These are phyloP conservation scores for Palythoa grandis DNA, from an alignment of 92 coral and sea anemone species.

Conservation along the genomic window DNA sequence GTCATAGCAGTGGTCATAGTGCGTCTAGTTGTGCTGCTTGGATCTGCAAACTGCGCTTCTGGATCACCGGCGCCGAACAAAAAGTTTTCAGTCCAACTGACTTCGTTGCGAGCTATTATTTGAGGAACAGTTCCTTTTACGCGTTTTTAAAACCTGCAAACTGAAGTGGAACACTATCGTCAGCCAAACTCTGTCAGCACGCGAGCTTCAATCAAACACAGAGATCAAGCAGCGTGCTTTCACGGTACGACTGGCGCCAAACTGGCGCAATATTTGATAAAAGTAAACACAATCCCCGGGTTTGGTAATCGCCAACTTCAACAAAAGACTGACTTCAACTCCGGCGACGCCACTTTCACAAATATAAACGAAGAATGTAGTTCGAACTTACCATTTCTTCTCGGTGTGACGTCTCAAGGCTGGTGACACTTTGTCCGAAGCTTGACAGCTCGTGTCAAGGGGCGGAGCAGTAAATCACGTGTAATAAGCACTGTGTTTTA, in stretches of 20 bases:
- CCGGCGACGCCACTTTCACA: constrained; percentile 24
- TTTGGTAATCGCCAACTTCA: constrained; percentile 9
- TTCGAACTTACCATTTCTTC: constrained; percentile 8
- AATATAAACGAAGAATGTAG: constrained; percentile 22
- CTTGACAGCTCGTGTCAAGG: constrained; percentile 43
- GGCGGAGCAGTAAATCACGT: constrained; percentile 34
- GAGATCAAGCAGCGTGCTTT: constrained; percentile 20
- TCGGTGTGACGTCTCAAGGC: constrained; percentile 9
- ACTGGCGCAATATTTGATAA: constrained; percentile 11
- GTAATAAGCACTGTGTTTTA: background rate
- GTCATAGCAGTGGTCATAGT: constrained; percentile 36
- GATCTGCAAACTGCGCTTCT: background rate
- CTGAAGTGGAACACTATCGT: constrained; percentile 20
- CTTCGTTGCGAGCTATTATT: constrained; percentile 21
- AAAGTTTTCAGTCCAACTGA: constrained; percentile 26
- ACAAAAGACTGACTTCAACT: constrained; percentile 5
- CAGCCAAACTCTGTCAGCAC: constrained; percentile 37
- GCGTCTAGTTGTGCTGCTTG: background rate
- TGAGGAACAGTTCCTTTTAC: constrained; percentile 32
- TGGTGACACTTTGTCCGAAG: constrained; percentile 26
- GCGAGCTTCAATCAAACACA: constrained; percentile 29
- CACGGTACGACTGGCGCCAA: constrained; percentile 33
- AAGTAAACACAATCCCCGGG: constrained; percentile 34
- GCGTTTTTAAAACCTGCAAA: constrained; percentile 24
- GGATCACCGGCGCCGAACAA: constrained; percentile 16